Base-by-base conservation (phyloP, 2,888 invertebrate genomes). In the Calameuta idolon region DNA sequence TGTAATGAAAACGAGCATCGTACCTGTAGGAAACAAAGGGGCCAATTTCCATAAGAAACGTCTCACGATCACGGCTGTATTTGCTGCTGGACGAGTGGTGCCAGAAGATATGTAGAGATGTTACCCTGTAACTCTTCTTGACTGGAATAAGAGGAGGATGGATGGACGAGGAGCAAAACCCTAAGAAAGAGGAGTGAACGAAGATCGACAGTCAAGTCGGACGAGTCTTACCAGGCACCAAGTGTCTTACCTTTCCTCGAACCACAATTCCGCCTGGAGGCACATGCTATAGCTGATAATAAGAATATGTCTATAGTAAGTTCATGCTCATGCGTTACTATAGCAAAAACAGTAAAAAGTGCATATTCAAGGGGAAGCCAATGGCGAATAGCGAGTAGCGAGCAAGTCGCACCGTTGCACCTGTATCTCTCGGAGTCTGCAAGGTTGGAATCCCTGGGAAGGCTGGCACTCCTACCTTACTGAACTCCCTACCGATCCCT, bases 381-480 rank as follows among this genome's bases (percentile, higher is more conserved):
- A 79, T 77, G 74, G 71, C 75, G 75, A 76, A 78, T 79, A 81
- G 77, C 78, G 80, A 78, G 79, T 79, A 81, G 77, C 78, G 80
- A 78, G 79, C 79, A 82, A 74, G 77, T 81, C 73, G 79, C 87
- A 84, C 84, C 84, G 85, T 87, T 86, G 84, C 87, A 87, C 87
- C 87, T 87, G 84, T 86, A 85, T 81, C 83, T 84, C 79, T 80
- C 81, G 81, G 75, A 82, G 75, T 79, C 76, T 40, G 40, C 40
- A 40, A 40, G 40, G 40, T 40, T 40, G 23, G 40, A 33, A 33
- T 69, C 71, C 71, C 71, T 69, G 31, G 30, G 31, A 69, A 69
- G 31, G 31, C 80, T 86, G 86, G 83, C 83, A 86, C 85, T 85
- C 85, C 85, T 86, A 86, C 84, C 85, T 87, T 85, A 86, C 85